Conservation (phyloP, 2,888 invertebrate species). For the Copidosoma aretas region DNA sequence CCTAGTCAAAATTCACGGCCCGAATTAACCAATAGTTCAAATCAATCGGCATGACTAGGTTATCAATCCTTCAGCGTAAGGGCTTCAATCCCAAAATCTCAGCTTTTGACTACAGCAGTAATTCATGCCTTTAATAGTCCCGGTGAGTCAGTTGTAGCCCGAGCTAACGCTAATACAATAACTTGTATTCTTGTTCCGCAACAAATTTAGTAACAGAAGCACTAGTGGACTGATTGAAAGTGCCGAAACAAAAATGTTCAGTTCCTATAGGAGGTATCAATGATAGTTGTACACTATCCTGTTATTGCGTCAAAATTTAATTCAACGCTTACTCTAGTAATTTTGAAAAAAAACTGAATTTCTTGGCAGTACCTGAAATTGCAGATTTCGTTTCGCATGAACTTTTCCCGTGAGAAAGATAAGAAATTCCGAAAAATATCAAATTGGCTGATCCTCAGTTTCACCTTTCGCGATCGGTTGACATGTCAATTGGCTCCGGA, state of each 20-base stretch:
- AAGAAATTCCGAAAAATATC: slow-evolving; percentile 31
- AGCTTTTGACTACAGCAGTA: slow-evolving; percentile 1
- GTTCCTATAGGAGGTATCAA: not conserved
- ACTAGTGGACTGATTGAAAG: not conserved
- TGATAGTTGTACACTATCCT: not conserved
- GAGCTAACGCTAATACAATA: no score
- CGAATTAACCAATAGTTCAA: not conserved
- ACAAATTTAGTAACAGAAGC: slow-evolving; percentile 6
- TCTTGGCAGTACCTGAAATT: not conserved
- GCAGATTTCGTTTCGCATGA: not conserved
- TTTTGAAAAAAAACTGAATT: not conserved
- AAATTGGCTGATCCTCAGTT: slow-evolving; percentile 40
- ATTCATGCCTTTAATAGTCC: not conserved
- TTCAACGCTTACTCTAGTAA: not conserved
- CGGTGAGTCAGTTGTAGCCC: not conserved
- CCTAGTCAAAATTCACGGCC: no score
- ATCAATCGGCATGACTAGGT: not conserved
- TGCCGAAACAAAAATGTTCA: not conserved
- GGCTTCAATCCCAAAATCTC: not conserved
- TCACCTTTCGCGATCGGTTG: slow-evolving; percentile 30
- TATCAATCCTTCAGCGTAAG: no score
- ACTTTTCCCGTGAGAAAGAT: slow-evolving; percentile 11
- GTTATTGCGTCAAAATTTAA: not conserved
- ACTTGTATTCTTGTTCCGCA: slow-evolving; percentile 4
- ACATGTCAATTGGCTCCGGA: slow-evolving; percentile 36